Base-by-base conservation (phyloP, 2,888 invertebrate genomes). In the Meghimatium bilineatum region DNA sequence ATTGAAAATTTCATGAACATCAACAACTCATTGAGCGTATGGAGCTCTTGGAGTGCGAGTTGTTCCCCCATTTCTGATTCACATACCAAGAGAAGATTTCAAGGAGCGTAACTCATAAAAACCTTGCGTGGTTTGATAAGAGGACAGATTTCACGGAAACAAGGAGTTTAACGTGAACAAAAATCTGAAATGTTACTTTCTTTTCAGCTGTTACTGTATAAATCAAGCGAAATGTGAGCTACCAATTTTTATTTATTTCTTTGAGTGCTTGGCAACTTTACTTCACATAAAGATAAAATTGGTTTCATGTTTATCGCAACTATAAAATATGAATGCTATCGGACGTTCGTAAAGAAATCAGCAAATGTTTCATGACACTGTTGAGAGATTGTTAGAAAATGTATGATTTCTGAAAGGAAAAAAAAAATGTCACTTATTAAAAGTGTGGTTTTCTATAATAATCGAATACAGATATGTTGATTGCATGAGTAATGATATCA, bases 181-280 rank as follows among this genome's bases (percentile, higher is more conserved):
- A 74, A 74, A 32, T 20, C 20, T 32, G 2, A 8, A 38, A 2
- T 52, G 52, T 74, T 74, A 52, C 52, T 29, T 32, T 72, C 44
- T 72, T 77, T 77, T 79, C 79, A 79, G 44, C 79, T 79, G 79
- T 32, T 69, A 69, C 49, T 67, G 29, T 32, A 79, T 79, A 79
- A 79, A 79, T 79, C 79, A 79, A 44, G 29, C 26, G 77, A 77
- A 74, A 74, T 74, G 52, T 52, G 74, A 74, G 74, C 52, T 52
- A 23, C 32, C 17, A 32, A n/a, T 74, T 74, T 49, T 74, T 74
- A 49, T 74, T 14, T 49, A 36, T 49, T 74, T 49, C 14, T 8
- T 49, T 74, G 38, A 1, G 44, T 29, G 3, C 32, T 32, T 1
- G 32, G 17, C 20, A 74, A 38, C 44, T 66, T 66, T 49, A 78